Evolutionary conservation across 1,140 invertebrate genomes (phyloP), one percentile per base, ranked within the genome.

Genomic region (Micrasema minimum): DNA sequence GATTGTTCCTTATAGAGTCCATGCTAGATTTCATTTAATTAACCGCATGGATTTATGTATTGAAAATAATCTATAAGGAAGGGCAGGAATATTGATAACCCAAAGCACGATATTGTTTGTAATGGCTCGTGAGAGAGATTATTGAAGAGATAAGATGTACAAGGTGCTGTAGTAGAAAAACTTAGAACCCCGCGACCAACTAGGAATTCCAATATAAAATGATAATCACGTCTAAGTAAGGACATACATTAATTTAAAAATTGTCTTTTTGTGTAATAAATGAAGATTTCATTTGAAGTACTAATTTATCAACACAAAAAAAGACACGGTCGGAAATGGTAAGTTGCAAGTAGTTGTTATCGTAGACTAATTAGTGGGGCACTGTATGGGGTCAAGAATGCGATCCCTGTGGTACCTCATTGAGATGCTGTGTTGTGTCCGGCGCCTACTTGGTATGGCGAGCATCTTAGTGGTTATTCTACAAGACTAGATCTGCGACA

Each of bases 71-170:
- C 55, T 11, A 7, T 38, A 22, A 41, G 55, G 38, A 59, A 43
- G 16, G 55, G 55, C 55, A 59, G 12, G 55, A 38, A 22, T 41
- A 59, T 38, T 59, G 55, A 59, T 59, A 59, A 59, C 22, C 55
- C 37, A 41, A 59, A 38, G 37, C 55, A 59, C 55, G 55, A 59
- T 59, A 59, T 41, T 59, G 55, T 59, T 59, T 41, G 55, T 59
- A 59, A 59, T 59, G 55, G 35, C 14, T 59, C 55, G 55, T 59
- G 55, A 59, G 55, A 59, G 23, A 55, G 51, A 55, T 55, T 55
- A 26, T 12, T 35, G 51, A 35, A 55, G 10, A 31, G 51, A 55
- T 55, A 55, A 16, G 14, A n/a, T 22, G 26, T 55, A 23, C 11
- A 23, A 55, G 11, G 51, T 55, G 51, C 20, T 55, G 22, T 9